A percentile compares a stretch with the other conserved stretches of the same genome.
Evolutionary conservation across 2,888 invertebrate genomes (phyloP).

Genomic region (Diabrotica balteata): DNA sequence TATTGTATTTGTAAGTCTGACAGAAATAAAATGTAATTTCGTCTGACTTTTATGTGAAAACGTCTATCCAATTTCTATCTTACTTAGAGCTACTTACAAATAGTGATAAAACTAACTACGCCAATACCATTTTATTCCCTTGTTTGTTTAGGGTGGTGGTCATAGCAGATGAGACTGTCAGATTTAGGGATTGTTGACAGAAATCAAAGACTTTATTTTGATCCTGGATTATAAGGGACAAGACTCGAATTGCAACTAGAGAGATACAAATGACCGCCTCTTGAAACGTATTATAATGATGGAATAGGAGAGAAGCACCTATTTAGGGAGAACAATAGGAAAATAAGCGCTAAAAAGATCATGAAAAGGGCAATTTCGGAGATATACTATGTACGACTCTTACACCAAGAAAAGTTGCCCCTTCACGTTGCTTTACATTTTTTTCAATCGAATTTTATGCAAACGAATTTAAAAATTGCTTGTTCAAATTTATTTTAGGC

Average conservation of each 20-base stretch:
- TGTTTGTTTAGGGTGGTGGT: constrained; percentile 52
- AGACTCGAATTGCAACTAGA: constrained; percentile 41
- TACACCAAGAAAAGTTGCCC: no score
- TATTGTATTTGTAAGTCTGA: no score
- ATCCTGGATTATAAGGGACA: constrained; percentile 49
- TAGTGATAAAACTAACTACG: constrained; percentile 22
- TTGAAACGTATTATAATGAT: constrained; percentile 22
- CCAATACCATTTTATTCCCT: constrained; percentile 42
- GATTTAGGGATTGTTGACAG: constrained; percentile 48
- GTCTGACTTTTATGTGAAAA: no score
- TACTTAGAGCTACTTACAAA: constrained; percentile 10
- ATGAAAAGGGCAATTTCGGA: neutral
- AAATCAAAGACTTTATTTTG: constrained; percentile 49
- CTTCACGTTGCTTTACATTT: no score
- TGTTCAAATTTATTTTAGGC: no score
- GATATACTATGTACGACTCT: neutral
- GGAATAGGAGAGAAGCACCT: constrained; percentile 11
- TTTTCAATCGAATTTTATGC: no score
- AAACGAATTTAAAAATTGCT: no score
- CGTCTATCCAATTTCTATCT: no score
- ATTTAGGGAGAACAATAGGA: neutral
- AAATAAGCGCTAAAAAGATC: constrained; percentile 1
- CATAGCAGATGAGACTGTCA: constrained; percentile 46
- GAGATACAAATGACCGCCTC: constrained; percentile 20
- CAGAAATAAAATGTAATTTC: no score